Conservation (phyloP, 2,113 vertebrate genomes). For the Mustelus asterias region DNA sequence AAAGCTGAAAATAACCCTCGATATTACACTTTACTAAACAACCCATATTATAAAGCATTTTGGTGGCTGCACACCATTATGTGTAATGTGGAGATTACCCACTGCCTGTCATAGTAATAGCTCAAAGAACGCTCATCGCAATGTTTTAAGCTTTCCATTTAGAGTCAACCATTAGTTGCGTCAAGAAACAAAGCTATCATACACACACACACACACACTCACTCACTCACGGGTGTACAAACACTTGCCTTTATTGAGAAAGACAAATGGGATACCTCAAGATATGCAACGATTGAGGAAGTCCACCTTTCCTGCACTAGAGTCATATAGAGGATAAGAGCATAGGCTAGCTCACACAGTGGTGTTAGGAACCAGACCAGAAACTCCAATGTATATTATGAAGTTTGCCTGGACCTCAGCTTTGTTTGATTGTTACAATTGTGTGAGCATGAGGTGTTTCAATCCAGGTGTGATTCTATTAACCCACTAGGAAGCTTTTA, state of each 20-base stretch:
- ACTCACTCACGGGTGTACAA: too few species aligned
- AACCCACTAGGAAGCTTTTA: too few species aligned
- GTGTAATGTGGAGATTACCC: neutral
- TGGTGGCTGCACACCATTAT: neutral
- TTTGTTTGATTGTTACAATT: too few species aligned
- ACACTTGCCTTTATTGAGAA: neutral
- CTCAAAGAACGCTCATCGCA: neutral
- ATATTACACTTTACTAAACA: slow-evolving; percentile 29
- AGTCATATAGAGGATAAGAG: neutral
- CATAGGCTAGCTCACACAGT: neutral
- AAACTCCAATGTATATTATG: too few species aligned
- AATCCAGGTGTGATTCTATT: too few species aligned
- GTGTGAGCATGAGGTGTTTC: too few species aligned
- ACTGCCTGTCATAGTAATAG: neutral
- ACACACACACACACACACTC: neutral
- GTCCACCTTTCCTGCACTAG: neutral
- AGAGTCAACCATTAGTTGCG: neutral
- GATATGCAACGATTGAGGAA: neutral
- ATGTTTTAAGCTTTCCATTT: slow-evolving; percentile 9
- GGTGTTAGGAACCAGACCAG: neutral
- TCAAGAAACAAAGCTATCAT: neutral
- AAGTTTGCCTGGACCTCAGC: too few species aligned
- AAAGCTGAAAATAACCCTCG: neutral
- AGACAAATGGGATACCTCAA: neutral
- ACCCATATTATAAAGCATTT: slow-evolving; percentile 21